Evolutionary conservation across 2,888 invertebrate genomes (phyloP), one percentile per base, ranked within the genome.

Genomic region (Rhodophaea formosa): DNA sequence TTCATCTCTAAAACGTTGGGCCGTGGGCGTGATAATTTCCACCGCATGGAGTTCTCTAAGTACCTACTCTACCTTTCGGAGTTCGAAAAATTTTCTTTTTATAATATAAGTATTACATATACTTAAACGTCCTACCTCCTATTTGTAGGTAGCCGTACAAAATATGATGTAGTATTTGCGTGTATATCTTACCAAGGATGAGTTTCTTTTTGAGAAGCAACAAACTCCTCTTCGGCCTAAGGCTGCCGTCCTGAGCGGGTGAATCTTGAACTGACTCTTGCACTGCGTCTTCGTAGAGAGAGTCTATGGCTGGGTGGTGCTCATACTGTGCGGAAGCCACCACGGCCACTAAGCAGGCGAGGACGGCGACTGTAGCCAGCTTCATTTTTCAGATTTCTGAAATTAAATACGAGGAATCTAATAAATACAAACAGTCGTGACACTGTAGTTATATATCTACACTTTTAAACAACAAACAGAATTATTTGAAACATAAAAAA

Each of bases 171-270:
- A 23, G 5, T 3, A 23, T 23, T 3, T 23, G 2, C 5, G 23
- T 3, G 10, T 12, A n/a, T 39, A 39, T 39, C 66, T 75, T 75
- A 91, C 90, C 90, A 67, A 90, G 82, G 62, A 90, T 74, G 58
- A 91, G 73, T 69, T 91, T 91, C 72, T 91, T 91, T 70, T 91
- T 90, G 42, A 91, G 68, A 43, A 89, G 70, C 30, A 90, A 70
- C 56, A 90, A 71, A 56, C 86, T 82, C 77, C 91, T 82, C 72
- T 91, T 91, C 56, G 80, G 79, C 67, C 91, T 80, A 7, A 80
- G 77, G 65, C 84, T 86, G 62, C 81, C 78, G 57, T 87, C 86
- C 58, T 83, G 81, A 30, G 70, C 77, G 0, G 87, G 83, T 16
- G 77, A 76, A 59, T 82, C 79, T 60, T 77, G 72, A 45, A 70